Base-by-base conservation (phyloP, 2,797 vertebrate genomes). In the Mormyrus hasselquistii region DNA sequence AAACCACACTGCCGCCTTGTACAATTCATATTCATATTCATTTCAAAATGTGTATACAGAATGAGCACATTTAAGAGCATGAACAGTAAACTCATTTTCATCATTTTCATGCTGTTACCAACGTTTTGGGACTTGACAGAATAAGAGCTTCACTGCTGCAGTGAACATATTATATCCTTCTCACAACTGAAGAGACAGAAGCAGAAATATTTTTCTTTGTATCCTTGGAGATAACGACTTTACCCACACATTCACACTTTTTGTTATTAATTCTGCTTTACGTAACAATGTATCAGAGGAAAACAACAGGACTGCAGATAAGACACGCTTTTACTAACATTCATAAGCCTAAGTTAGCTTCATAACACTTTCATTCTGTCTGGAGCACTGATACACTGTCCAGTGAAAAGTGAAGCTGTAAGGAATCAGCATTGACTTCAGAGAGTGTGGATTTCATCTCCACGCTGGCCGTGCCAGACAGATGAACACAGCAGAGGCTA, bases 201-300 rank as follows among this genome's bases (percentile, higher is more conserved):
- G 73, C 14, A 41, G 9, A 79, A 79, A 79, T 44, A 79, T 79
- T 79, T 79, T 38, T 79, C 73, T 44, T 79, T 41, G 73, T n/a
- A 79, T 38, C 73, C 73, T 44, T 79, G 73, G 73, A 79, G 73
- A 79, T 79, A 79, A 79, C 16, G 34, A 79, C 38, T 79, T 44
- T 79, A 79, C 73, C 73, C 73, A 79, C 73, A 79, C 73, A 0
- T 79, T 79, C 73, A 44, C 73, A 79, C 73, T 79, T 38, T 44
- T 79, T 79, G 73, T 79, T 79, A 79, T 44, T 38, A 79, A 79
- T 79, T 79, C 73, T 6, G 34, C 73, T 41, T 79, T 79, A 79
- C 1, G 16, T 79, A 79, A 79, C 73, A 79, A 19, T 79, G 73
- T 44, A 44, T 44, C 38, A 79, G 73, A 79, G 73, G 38, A 44